Evolutionary conservation across 2,888 invertebrate genomes (phyloP), one percentile per base, ranked within the genome.

Genomic region (Agrilus cyanescens): DNA sequence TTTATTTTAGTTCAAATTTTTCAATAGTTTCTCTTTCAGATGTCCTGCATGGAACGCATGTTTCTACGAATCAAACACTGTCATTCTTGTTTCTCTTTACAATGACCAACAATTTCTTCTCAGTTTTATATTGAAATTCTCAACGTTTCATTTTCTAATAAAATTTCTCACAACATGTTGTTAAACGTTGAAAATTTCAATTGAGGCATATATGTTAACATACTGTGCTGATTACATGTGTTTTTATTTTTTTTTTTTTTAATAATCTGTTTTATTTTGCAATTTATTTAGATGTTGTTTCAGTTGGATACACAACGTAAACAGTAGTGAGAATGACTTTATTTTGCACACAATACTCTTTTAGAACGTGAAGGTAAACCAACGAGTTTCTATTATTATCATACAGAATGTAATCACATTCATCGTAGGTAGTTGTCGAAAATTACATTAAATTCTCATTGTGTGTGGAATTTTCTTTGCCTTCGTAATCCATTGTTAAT

Each of bases 221-320:
- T 25, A 25, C 25, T 25, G 25, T 25, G 25, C 25, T 25, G 10
- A 25, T 25, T 35, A 35, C 15, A 35, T 35, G 35, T 35, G 18
- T 35, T 18, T 14, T 35, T 35, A 14, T 35, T 16, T 16, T 35
- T 18, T 14, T 35, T 35, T 35, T 35, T 16, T 16, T 35, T 35
- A 18, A 16, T 25, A 39, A 32, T 50, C 49, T 45, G 37, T 43
- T 44, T 45, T 43, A 46, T 50, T 53, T 54, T 49, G 44, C 51
- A 49, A 50, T 50, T 48, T 50, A 48, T 51, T 39, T 54, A 54
- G 46, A 38, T 41, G 41, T 44, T 62, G 61, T 63, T 64, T 63
- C 61, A 63, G 63, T 63, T 63, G 63, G 63, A 62, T 52, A 55
- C 57, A 58, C 61, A 56, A 58, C 55, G 54, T 61, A 57, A 58